A percentile compares a stretch with the other conserved stretches of the same genome.
Evolutionary conservation across 2,797 vertebrate genomes (phyloP).

Genomic region (Trematomus bernacchii): DNA sequence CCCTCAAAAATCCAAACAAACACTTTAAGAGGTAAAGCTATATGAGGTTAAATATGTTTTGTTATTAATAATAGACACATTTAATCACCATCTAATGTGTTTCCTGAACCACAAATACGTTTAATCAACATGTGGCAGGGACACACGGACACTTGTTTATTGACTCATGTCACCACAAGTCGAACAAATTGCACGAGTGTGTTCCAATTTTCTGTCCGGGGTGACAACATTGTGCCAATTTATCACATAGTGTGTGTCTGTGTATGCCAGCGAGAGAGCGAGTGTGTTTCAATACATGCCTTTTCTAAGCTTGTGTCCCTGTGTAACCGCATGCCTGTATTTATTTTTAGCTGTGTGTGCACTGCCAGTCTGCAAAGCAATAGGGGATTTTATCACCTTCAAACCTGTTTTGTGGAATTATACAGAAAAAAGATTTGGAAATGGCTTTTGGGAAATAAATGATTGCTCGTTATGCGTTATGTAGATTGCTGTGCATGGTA

Average conservation of each 20-base stretch:
- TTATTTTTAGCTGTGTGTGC: not conserved
- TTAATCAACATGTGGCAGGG: not conserved
- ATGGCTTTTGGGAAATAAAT: constrained; percentile 12
- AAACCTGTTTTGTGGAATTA: constrained; percentile 6
- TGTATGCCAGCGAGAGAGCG: not conserved
- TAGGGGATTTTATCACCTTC: constrained; percentile 18
- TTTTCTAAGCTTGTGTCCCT: not conserved
- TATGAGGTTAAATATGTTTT: not conserved
- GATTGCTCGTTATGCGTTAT: constrained; percentile 2
- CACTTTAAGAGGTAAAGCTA: not conserved
- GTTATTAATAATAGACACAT: not conserved
- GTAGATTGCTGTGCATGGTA: not conserved
- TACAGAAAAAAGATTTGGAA: constrained; percentile 12
- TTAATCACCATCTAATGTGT: not conserved
- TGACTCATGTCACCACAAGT: constrained; percentile 10
- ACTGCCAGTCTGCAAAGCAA: constrained; percentile 15
- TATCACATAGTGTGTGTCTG: constrained; percentile 9
- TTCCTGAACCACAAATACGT: not conserved
- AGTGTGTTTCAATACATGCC: constrained; percentile 7
- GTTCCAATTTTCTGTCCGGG: constrained; percentile 26
- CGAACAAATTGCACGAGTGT: constrained; percentile 24
- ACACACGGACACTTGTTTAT: constrained; percentile 6
- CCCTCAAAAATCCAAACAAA: not conserved
- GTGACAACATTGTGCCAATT: constrained; percentile 16
- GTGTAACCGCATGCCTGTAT: not conserved